A percentile compares a stretch with the other conserved stretches of the same genome.
Conservation (phyloP, 2,888 invertebrate species). For the Zootermopsis nevadensis region DNA sequence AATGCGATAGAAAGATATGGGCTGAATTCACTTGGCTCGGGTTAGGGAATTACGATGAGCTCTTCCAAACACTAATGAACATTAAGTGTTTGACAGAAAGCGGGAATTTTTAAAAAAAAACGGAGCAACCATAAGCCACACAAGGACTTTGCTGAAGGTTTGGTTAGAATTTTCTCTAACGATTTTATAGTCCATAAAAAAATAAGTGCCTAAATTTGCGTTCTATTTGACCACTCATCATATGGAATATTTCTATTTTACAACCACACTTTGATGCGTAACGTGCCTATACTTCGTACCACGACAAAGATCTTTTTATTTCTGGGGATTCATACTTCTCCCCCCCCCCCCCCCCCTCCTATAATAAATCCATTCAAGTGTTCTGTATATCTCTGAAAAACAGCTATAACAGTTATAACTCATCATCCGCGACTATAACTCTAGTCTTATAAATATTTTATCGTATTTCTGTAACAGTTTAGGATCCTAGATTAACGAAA, state of each 20-base stretch:
- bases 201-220: too few species aligned
- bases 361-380: not conserved
- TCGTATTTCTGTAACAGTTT: not conserved
- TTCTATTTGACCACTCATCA: too few species aligned
- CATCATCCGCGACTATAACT: not conserved
- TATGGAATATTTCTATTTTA: not conserved
- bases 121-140: too few species aligned
- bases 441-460: not conserved
- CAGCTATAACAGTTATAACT: not conserved
- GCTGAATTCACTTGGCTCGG: too few species aligned
- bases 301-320: not conserved
- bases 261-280: not conserved
- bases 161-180: too few species aligned
- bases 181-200: too few species aligned
- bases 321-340: constrained; percentile 4
- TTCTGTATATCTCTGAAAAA: not conserved
- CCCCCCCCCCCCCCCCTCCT: not conserved
- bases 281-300: not conserved
- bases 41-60: too few species aligned
- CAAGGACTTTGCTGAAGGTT: too few species aligned
- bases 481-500: not conserved
- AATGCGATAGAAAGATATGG: too few species aligned
- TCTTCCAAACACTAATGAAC: too few species aligned
- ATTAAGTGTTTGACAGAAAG: too few species aligned
- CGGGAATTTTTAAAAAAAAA: too few species aligned